Base-by-base conservation (phyloP, 2,113 vertebrate genomes). In the Micromys minutus region DNA sequence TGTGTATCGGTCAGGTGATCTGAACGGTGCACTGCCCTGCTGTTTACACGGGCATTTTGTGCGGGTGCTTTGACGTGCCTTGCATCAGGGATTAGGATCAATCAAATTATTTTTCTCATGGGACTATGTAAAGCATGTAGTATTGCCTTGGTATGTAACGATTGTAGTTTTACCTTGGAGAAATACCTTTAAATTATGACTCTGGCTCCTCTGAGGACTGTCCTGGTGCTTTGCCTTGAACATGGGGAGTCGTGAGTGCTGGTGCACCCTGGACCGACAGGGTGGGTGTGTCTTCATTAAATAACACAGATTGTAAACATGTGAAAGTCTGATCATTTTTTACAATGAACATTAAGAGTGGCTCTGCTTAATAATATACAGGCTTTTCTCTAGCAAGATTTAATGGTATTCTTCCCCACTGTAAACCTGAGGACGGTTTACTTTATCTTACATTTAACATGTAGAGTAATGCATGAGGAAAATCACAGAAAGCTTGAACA, bases 21-120 rank as follows among this genome's bases (percentile, higher is more conserved):
- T 98, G 97, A 97, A 96, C 77, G 84, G 77, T 94, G 98, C 97
- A 98, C 98, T 98, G 98, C 98, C 97, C 98, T 97, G 96, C 97
- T 98, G 98, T 99, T 98, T 98, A 99, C 98, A 98, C 90, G 97
- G 96, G 96, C 9, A 0, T 97, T 98, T 97, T 98, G 87, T 98
- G 96, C 94, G 12, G 98, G 98, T 97, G 97, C 98, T 98, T 95
- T 34, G 96, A 93, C 97, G 97, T 97, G 97, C 98, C 98, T 98
- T 96, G 96, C 97, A 96, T 98, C 98, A 99, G 98, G 98, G 98
- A 98, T 97, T 98, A 98, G 98, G 96, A 98, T 96, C 94, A 96
- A 96, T 93, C 97, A 94, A 97, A 36, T 97, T 98, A 97, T 98
- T 97, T 98, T 98, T 98, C 42, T 97, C 97, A 98, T 74, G 87